Evolutionary conservation across 2,888 invertebrate species (phyloP).

Genomic region (Drosophila nr. fundita): DNA sequence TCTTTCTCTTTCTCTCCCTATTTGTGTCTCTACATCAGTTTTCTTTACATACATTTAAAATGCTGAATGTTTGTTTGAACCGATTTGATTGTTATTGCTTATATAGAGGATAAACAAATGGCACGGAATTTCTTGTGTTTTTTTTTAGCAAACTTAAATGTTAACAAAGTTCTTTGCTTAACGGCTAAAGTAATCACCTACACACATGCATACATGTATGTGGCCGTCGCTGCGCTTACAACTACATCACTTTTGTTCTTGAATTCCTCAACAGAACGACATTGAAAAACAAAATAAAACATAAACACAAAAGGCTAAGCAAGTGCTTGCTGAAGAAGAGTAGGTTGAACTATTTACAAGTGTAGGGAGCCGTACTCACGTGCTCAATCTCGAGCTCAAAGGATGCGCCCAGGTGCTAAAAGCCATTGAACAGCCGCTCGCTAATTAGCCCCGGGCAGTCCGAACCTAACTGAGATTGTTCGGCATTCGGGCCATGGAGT

Average conservation of each 20-base stretch:
- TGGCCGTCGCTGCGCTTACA: conserved; percentile 76
- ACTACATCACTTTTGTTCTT: conserved; percentile 84
- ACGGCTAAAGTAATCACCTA: conserved; percentile 41
- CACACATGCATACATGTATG: conserved; percentile 20
- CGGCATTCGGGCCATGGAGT: background rate
- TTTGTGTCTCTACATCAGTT: conserved; percentile 15
- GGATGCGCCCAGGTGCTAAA: conserved; percentile 77
- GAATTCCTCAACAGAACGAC: conserved; percentile 65
- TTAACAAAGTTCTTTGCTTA: conserved; percentile 66
- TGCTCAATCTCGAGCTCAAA: conserved; percentile 56
- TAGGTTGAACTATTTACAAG: conserved; percentile 61
- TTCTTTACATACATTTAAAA: conserved; percentile 66
- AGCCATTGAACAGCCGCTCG: conserved; percentile 70
- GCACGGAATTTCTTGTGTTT: conserved; percentile 76
- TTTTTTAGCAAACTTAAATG: conserved; percentile 61
- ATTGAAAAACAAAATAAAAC: conserved; percentile 34
- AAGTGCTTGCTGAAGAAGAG: conserved; percentile 47
- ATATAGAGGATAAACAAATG: conserved; percentile 77
- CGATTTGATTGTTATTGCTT: conserved; percentile 76
- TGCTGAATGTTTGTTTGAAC: conserved; percentile 63
- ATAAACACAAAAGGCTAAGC: conserved; percentile 53
- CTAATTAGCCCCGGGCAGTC: conserved; percentile 57
- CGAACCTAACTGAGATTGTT: conserved; percentile 11
- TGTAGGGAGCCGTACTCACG: conserved; percentile 65
- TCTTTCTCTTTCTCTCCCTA: background rate